Conservation (phyloP, 2,797 vertebrate genomes). For the Myotis daubentonii region DNA sequence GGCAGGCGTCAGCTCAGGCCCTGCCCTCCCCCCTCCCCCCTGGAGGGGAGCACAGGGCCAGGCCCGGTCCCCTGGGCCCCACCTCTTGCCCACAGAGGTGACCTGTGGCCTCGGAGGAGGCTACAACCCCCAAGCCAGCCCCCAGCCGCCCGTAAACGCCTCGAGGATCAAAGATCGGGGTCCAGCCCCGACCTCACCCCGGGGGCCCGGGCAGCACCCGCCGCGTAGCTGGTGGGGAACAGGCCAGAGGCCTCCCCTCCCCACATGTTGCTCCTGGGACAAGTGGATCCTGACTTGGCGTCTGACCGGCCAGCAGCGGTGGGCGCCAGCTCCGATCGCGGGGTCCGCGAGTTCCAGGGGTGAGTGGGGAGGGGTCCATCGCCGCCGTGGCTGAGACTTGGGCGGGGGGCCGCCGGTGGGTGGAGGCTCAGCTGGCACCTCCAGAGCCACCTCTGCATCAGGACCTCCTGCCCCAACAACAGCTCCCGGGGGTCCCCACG, state of each 20-base stretch:
- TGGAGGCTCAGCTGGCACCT: not conserved
- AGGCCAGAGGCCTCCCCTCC: too few species aligned
- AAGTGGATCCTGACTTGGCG: accelerated
- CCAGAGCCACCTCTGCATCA: not conserved
- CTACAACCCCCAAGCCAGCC: not conserved
- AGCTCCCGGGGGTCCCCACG: not conserved
- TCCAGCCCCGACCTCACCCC: not conserved
- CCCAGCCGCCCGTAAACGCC: accelerated
- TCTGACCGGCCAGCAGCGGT: not conserved
- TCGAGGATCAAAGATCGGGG: accelerated
- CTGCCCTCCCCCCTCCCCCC: not conserved
- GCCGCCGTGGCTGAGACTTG: too few species aligned
- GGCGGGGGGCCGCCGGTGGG: accelerated
- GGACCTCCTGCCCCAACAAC: not conserved
- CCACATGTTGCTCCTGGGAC: too few species aligned
- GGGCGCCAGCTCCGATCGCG: accelerated
- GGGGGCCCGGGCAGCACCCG: not conserved
- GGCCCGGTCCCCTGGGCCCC: not conserved
- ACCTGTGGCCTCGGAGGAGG: accelerated
- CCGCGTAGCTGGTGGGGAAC: accelerated
- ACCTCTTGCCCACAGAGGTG: not conserved
- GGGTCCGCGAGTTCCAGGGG: not conserved
- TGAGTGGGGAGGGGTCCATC: accelerated
- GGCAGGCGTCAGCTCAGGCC: not conserved
- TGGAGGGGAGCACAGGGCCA: not conserved